Percentiles rank a stretch among this genome's conserved stretches.
phyloP scores from a whole-genome alignment of 2,797 vertebrate genomes.

The Lacerta viridis region DNA sequence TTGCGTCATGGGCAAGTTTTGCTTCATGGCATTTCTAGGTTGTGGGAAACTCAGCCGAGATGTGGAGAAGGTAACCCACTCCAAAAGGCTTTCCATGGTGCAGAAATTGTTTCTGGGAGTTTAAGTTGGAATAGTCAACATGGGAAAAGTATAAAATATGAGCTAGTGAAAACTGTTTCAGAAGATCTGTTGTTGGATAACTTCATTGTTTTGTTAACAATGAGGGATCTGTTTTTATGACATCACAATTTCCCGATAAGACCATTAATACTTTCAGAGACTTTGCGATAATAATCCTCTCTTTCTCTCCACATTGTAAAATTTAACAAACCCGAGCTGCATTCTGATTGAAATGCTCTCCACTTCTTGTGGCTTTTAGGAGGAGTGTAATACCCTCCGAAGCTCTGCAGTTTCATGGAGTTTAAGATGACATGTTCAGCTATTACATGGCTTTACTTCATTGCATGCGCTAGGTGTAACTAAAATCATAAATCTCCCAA shows the following conservation, averaged over 20 bases:
- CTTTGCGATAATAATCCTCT: not conserved
- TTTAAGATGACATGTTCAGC: conserved; percentile 61
- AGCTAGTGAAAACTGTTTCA: not conserved
- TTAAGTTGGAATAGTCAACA: not conserved
- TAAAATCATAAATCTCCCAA: conserved; percentile 74
- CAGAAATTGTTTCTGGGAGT: not conserved
- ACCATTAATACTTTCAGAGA: not conserved
- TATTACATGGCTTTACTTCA: conserved; percentile 65
- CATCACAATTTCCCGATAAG: not conserved
- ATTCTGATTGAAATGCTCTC: conserved; percentile 51
- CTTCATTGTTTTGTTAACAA: not conserved
- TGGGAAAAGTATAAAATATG: not conserved
- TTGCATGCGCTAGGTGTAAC: conserved; percentile 63
- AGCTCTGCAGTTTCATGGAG: conserved; percentile 40
- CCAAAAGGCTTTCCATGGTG: not conserved
- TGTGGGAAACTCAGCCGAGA: not conserved
- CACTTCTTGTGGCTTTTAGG: conserved; percentile 41
- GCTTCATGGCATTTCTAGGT: not conserved
- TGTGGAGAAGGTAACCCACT: not conserved
- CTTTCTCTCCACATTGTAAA: not conserved
- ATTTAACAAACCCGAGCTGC: not conserved
- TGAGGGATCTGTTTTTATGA: not conserved
- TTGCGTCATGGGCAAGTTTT: not conserved
- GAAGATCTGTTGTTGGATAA: not conserved
- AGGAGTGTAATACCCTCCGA: conserved; percentile 54